Evolutionary conservation across 2,113 vertebrate species (phyloP).

Genomic region (Pionites leucogaster): DNA sequence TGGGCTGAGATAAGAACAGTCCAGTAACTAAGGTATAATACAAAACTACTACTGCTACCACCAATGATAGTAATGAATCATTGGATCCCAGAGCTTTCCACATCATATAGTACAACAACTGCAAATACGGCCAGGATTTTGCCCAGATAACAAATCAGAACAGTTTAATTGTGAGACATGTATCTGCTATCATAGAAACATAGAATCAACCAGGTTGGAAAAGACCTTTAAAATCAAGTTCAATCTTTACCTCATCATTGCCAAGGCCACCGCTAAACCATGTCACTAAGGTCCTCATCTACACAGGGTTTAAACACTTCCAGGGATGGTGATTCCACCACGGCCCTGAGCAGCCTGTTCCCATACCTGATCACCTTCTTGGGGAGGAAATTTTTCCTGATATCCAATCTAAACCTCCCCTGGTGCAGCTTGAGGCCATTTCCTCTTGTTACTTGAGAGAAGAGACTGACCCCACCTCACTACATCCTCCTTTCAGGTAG

Average conservation of each 20-base stretch:
- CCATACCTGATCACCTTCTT: background rate
- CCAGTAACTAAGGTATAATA: background rate
- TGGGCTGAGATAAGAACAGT: background rate
- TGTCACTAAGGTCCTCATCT: background rate
- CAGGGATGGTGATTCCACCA: background rate
- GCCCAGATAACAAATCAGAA: background rate
- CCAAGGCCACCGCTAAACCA: background rate
- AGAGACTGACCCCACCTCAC: background rate
- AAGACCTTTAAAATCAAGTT: background rate
- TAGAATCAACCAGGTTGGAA: background rate
- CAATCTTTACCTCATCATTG: background rate
- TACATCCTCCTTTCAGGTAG: background rate
- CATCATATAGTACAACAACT: background rate
- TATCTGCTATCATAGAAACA: background rate
- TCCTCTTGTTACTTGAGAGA: background rate
- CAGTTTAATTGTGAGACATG: background rate
- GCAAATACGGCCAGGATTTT: background rate
- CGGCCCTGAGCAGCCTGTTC: background rate
- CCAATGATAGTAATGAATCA: background rate
- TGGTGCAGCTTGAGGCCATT: background rate
- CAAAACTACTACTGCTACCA: background rate
- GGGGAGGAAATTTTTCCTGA: background rate
- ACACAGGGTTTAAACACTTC: background rate
- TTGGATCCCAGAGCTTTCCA: background rate
- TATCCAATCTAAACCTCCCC: background rate